Evolutionary conservation across 2,888 invertebrate genomes (phyloP).

Genomic region (Lordiphosa fenestrarum): DNA sequence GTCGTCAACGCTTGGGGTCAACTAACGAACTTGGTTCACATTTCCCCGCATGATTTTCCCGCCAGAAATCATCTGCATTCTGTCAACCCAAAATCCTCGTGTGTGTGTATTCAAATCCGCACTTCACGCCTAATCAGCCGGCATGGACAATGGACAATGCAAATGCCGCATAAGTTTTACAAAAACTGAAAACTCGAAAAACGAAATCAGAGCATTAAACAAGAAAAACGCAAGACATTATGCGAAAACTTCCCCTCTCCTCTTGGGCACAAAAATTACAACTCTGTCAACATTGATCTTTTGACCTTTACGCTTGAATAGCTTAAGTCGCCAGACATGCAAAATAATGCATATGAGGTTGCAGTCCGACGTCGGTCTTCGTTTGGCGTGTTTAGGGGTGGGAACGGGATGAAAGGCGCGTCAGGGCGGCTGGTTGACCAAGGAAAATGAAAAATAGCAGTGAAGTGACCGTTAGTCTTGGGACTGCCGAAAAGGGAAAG

Average conservation of each 20-base stretch:
- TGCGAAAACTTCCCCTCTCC: constrained; percentile 29
- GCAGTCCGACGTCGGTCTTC: constrained; percentile 28
- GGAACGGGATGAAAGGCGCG: constrained; percentile 54
- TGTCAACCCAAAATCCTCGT: constrained; percentile 43
- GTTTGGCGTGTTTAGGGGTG: constrained; percentile 47
- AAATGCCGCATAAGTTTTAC: constrained; percentile 51
- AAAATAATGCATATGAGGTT: constrained; percentile 71
- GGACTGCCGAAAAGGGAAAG: background rate
- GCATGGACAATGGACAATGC: constrained; percentile 45
- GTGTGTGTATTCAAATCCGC: constrained; percentile 44
- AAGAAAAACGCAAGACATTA: constrained; percentile 27
- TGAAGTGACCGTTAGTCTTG: constrained; percentile 20
- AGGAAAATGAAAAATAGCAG: constrained; percentile 17
- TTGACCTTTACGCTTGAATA: constrained; percentile 77
- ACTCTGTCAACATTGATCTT: constrained; percentile 70
- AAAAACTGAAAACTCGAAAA: constrained; percentile 16
- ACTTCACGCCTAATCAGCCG: constrained; percentile 72
- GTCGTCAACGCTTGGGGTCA: no score
- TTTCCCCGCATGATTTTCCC: constrained; percentile 37
- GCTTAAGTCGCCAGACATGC: constrained; percentile 69
- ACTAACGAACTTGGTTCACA: no score
- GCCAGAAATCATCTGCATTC: constrained; percentile 43
- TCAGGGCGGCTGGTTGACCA: constrained; percentile 14
- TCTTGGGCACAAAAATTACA: constrained; percentile 32
- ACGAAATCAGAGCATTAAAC: constrained; percentile 61